Base-by-base conservation (phyloP, 2,888 invertebrate species). In the Epistrophella euchroma region DNA sequence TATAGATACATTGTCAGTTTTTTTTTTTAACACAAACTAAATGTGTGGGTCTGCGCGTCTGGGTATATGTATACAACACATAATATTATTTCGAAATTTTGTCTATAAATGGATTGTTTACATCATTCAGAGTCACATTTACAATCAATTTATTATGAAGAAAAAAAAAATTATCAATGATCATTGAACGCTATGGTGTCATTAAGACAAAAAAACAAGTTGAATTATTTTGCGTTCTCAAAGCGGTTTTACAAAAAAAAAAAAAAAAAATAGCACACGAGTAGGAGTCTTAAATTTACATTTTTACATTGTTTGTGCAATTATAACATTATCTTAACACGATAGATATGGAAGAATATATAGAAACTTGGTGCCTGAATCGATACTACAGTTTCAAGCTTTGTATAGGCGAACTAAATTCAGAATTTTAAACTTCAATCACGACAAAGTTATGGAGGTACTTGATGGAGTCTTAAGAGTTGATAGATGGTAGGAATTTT, bases 21-120 rank as follows among this genome's bases (percentile, higher is more conserved):
- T 13, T 7, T 35, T 19, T 37, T 17, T 11, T 9, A 60, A 43
- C n/a, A 32, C 13, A 58, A 45, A 76, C 52, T 17, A 62, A 37
- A 22, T 10, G 60, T 25, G 52, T 52, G 25, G 47, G 47, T 47
- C 47, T 35, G 45, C 22, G 70, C 43, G 75, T 64, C 47, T 60
- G 58, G 35, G 13, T 37, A 0, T 58, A 25, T 32, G 32, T 56
- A 43, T 43, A 4, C 28, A 28, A 32, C 32, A 32, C 2, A 7
- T 7, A 4, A 22, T 15, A 22, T n/a, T 22, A 7, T 60, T 60
- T 56, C 58, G 56, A 77, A 71, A 71, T 81, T 47, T 58, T 72
- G 22, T 52, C 82, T 76, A 82, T 82, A 82, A 76, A 82, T 72
- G 82, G 77, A 76, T 72, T 82, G 82, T 82, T 82, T 76, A 82